Base-by-base conservation (phyloP, 2,797 vertebrate species). In the Thunnus albacares region DNA sequence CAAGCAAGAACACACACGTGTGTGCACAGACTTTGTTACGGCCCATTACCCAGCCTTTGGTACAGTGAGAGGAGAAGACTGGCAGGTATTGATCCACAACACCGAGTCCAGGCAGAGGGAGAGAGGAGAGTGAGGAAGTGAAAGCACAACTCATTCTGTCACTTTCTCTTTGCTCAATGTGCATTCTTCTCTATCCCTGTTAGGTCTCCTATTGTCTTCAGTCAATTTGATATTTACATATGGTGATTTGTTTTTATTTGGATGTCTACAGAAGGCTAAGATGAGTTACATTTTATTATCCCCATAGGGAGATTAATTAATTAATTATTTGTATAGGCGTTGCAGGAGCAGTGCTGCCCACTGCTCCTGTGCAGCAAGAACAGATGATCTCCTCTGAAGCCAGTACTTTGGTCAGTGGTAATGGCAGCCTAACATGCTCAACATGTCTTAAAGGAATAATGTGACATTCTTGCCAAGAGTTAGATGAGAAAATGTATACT, bases 61-160 rank as follows among this genome's bases (percentile, higher is more conserved):
- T 76, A 52, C 51, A 67, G 60, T 60, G 75, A 80, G 68, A 63
- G 72, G 53, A 69, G 58, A 41, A 83, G 73, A 84, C 60, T 67
- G 67, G 43, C 65, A 88, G 79, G 63, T 87, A 92, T 90, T 70
- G 87, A 92, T 90, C 72, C 63, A 68, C n/a, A 64, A 45, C 33
- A 72, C 18, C n/a, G 41, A 47, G 63, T 56, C 52, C 60, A 71
- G 60, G 33, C 43, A 76, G 5, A 47, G 56, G 30, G 43, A 58
- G 51, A 45, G 18, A 24, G 15, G 30, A 75, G 45, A 52, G 75
- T 5, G 2, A 51, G 33, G n/a, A 15, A 26, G 57, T 62, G 22
- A 12, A 28, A 64, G 30, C n/a, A 51, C 59, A 72, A 49, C 63
- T 80, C 33, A 57, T 47, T 15, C 52, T 67, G 75, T 71, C 80